phyloP scores from a whole-genome alignment of 2,888 invertebrate genomes.

The Perithous albicinctus region DNA sequence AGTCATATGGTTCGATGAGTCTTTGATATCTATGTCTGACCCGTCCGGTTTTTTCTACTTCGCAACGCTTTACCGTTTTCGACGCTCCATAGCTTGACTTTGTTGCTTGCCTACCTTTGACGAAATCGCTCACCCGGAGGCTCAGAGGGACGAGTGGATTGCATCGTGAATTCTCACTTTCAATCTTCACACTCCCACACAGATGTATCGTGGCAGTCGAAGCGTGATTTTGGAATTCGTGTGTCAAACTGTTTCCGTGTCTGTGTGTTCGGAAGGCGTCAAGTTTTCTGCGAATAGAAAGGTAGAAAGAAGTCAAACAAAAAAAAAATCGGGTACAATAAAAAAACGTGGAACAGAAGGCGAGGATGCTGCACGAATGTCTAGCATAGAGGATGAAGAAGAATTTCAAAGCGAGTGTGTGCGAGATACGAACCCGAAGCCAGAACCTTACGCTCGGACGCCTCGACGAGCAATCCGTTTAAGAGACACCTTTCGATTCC shows the following conservation, averaged over 20 bases:
- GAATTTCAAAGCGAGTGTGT: slow-evolving; percentile 51
- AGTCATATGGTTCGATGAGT: background rate
- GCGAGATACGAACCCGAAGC: slow-evolving; percentile 12
- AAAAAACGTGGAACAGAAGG: slow-evolving; percentile 27
- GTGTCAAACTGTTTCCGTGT: slow-evolving; percentile 47
- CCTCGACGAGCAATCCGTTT: slow-evolving; percentile 72
- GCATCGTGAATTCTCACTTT: slow-evolving; percentile 11
- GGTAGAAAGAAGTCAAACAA: background rate
- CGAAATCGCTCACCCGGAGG: background rate
- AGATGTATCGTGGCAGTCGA: slow-evolving; percentile 43
- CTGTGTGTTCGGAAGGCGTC: slow-evolving; percentile 25
- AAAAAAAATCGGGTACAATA: slow-evolving; percentile 6
- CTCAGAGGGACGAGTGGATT: background rate
- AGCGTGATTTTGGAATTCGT: slow-evolving; percentile 57
- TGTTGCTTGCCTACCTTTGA: background rate
- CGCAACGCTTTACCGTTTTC: background rate
- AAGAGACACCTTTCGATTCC: slow-evolving; percentile 69
- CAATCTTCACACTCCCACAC: slow-evolving; percentile 1
- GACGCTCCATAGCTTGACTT: background rate
- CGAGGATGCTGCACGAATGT: slow-evolving; percentile 8
- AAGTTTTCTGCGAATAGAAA: slow-evolving; percentile 36
- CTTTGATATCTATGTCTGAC: background rate
- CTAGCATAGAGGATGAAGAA: slow-evolving; percentile 48
- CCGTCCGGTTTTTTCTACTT: slow-evolving; percentile 1
- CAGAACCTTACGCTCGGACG: slow-evolving; percentile 67